These are phyloP conservation scores for Uloborus plumipes DNA, from an alignment of 2,888 invertebrate species.

Conservation along the genomic window DNA sequence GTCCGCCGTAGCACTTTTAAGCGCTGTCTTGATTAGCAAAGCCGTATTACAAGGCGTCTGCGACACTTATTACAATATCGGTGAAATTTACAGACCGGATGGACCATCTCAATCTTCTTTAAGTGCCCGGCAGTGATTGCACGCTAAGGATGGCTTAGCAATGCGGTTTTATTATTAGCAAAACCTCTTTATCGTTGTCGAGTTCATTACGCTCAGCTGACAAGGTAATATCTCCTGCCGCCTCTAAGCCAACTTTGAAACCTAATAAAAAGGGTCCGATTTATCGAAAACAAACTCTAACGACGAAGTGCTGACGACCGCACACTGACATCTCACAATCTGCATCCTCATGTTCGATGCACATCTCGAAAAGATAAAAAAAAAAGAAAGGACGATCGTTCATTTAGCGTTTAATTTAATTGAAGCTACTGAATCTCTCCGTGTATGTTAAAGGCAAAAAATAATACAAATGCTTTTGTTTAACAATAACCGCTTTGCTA, in stretches of 20 bases:
- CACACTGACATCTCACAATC: neutral
- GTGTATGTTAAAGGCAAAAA: too few relatives aligned
- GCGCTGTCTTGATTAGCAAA: constrained; percentile 54
- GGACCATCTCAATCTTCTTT: constrained; percentile 52
- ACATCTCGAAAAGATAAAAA: too few relatives aligned
- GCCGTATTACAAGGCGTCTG: constrained; percentile 46
- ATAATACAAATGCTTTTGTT: too few relatives aligned
- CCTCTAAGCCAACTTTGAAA: constrained; percentile 42
- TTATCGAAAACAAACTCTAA: constrained; percentile 56
- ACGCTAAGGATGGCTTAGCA: constrained; percentile 45
- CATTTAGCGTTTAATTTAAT: too few relatives aligned
- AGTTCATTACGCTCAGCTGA: constrained; percentile 49
- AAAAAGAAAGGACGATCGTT: too few relatives aligned
- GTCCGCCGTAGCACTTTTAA: constrained; percentile 38
- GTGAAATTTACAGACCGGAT: constrained; percentile 59
- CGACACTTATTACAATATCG: constrained; percentile 64
- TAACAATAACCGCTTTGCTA: too few relatives aligned
- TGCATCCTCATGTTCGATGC: neutral
- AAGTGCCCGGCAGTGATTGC: constrained; percentile 57
- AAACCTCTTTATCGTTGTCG: constrained; percentile 50
- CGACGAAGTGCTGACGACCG: constrained; percentile 30
- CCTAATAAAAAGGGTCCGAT: constrained; percentile 52
- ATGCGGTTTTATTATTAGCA: constrained; percentile 56
- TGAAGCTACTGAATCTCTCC: too few relatives aligned
- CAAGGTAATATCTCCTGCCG: constrained; percentile 48